A percentile compares a stretch with the other conserved stretches of the same genome.
Evolutionary conservation across 1,140 invertebrate species (phyloP).

Genomic region (Ips typographus): DNA sequence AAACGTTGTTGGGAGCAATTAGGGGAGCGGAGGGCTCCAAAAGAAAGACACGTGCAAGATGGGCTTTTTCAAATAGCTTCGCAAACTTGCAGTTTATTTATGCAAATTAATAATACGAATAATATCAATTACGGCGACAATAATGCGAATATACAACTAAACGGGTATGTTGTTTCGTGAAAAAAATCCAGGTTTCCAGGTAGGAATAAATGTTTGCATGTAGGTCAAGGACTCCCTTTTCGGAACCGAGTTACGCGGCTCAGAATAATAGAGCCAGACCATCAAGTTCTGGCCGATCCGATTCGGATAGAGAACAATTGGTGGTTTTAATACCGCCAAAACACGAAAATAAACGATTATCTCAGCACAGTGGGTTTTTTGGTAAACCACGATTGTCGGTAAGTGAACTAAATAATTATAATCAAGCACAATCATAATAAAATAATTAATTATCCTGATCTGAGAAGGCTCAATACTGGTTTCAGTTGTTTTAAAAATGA

Average conservation of each 20-base stretch:
- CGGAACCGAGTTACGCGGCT: neutral
- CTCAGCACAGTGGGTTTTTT: constrained; percentile 29
- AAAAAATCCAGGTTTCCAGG: too few relatives aligned
- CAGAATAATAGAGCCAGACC: constrained; percentile 15
- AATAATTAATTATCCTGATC: too few relatives aligned
- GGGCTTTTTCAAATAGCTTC: constrained; percentile 71
- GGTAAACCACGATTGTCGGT: constrained; percentile 48
- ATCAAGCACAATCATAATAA: too few relatives aligned
- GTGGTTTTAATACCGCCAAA: constrained; percentile 46
- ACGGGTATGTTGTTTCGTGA: constrained; percentile 37
- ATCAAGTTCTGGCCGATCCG: neutral
- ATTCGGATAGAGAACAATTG: constrained; percentile 45
- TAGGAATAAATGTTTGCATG: too few relatives aligned
- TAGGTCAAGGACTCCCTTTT: too few relatives aligned
- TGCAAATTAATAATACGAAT: constrained; percentile 73
- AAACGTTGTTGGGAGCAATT: constrained; percentile 61
- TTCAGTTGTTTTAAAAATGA: too few relatives aligned
- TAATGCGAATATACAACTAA: constrained; percentile 62
- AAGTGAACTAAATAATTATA: constrained; percentile 16
- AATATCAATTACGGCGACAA: constrained; percentile 69
- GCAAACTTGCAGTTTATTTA: constrained; percentile 69
- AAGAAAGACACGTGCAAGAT: constrained; percentile 65
- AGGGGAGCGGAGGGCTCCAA: constrained; percentile 51
- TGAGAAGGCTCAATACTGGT: too few relatives aligned
- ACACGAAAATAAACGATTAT: constrained; percentile 30